Evolutionary conservation across 2,113 vertebrate species (phyloP).

Genomic region (Notothenia coriiceps): DNA sequence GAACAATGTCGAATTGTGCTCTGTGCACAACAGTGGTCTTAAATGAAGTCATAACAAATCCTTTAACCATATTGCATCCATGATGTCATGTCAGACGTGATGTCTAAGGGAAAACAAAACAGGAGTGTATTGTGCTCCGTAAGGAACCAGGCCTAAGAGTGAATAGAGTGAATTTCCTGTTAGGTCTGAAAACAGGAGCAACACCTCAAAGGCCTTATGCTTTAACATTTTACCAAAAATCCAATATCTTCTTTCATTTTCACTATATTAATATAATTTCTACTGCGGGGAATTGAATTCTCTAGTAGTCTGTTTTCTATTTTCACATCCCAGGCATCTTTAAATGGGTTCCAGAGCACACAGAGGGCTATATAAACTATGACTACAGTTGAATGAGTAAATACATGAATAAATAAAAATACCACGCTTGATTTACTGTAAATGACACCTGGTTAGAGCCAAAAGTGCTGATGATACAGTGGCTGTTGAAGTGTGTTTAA

Average conservation of each 20-base stretch:
- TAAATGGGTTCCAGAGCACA: conserved; percentile 8
- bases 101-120: conserved; percentile 69
- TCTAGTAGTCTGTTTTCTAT: background rate
- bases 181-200: conserved; percentile 42
- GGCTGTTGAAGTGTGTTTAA: conserved; percentile 48
- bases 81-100: conserved; percentile 74
- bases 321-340: conserved; percentile 1
- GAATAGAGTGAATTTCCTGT: conserved; percentile 56
- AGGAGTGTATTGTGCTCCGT: conserved; percentile 57
- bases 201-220: conserved; percentile 23
- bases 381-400: conserved; percentile 28
- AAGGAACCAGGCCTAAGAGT: conserved; percentile 31
- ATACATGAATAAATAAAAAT: conserved; percentile 52
- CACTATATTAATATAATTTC: conserved; percentile 15
- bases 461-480: conserved; percentile 44
- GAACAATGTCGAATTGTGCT: conserved; percentile 76
- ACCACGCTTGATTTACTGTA: conserved; percentile 31
- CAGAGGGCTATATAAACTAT: conserved; percentile 11
- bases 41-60: conserved; percentile 76
- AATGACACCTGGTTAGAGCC: conserved; percentile 27
- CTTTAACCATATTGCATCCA: conserved; percentile 59
- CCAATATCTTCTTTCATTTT: conserved; percentile 15
- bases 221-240: conserved; percentile 15
- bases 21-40: conserved; percentile 62
- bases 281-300: background rate